Evolutionary conservation across 2,888 invertebrate species (phyloP).

Genomic region (Cantharis nigra): DNA sequence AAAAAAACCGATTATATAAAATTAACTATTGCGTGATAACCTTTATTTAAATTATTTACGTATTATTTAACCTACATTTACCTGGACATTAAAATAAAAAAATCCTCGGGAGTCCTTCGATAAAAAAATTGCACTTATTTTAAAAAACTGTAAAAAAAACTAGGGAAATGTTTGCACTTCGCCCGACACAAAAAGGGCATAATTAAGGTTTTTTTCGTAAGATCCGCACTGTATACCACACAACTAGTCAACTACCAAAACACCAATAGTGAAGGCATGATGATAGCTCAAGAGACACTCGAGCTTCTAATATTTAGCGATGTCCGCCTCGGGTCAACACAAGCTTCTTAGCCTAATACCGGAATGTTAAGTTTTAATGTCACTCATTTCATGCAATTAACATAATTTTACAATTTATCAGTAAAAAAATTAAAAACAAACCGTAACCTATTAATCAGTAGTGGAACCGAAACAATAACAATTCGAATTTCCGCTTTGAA

Average conservation of each 20-base stretch:
- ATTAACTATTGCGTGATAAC: background rate
- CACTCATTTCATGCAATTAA: slow-evolving; percentile 7
- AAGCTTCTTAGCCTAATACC: slow-evolving; percentile 20
- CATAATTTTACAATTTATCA: background rate
- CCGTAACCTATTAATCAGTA: background rate
- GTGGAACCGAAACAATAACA: background rate
- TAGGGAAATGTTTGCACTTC: background rate
- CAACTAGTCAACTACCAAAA: slow-evolving; percentile 20
- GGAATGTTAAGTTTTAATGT: slow-evolving; percentile 19
- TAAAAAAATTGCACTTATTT: background rate
- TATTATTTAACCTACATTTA: background rate
- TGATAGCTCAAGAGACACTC: slow-evolving; percentile 24
- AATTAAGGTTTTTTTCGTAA: slow-evolving; percentile 12
- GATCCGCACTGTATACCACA: slow-evolving; percentile 24
- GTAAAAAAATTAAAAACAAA: background rate
- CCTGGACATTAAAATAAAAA: background rate
- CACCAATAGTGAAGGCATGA: slow-evolving; percentile 22
- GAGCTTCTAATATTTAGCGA: slow-evolving; percentile 29
- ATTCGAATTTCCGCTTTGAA: background rate
- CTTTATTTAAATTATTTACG: background rate
- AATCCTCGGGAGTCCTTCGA: background rate
- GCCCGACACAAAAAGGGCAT: background rate
- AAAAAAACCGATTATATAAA: background rate
- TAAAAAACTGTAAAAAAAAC: slow-evolving; percentile 5
- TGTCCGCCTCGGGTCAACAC: slow-evolving; percentile 24